Base-by-base conservation (phyloP, 2,113 vertebrate genomes). In the Spermophilus dauricus region DNA sequence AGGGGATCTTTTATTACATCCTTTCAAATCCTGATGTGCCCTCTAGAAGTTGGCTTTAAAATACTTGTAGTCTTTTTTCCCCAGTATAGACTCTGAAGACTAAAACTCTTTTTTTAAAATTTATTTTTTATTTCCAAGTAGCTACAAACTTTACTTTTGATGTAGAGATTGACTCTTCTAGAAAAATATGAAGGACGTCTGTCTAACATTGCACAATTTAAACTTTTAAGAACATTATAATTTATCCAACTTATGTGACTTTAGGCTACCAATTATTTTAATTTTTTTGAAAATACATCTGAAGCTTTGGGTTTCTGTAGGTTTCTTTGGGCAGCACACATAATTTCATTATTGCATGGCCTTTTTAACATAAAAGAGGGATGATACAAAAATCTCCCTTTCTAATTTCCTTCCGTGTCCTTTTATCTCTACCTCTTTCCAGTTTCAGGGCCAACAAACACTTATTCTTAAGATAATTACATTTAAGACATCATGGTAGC, bases 31-130 rank as follows among this genome's bases (percentile, higher is more conserved):
- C 95, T 96, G 96, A 90, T 92, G 67, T 96, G 76, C 95, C 96
- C 92, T 97, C 95, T 92, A 95, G 96, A 97, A 97, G 94, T 39
- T 95, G 82, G 94, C 96, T 97, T 96, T 97, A 96, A 98, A 97
- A 97, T 96, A 78, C 72, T 82, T 96, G 90, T 95, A 92, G 89
- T 69, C 76, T 69, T 95, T 95, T 82, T 37, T 14, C 76, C 34
- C 51, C 5, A 61, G 75, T 3, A 81, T 8, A 93, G 72, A 93
- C 63, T 90, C 76, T 73, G 75, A 97, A 80, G 30, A 4, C 56
- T 89, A 75, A 45, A 22, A 84, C 14, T 58, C 32, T 39, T 32
- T 77, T 91, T 63, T 10, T 51, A 13, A 13, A 45, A 39, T 28
- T 30, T 45, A 17, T 58, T 63, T 37, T 30, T 28, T 63, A 90